These are phyloP conservation scores for Erpornis zantholeuca DNA, from an alignment of 2,113 vertebrate genomes.

Conservation along the genomic window DNA sequence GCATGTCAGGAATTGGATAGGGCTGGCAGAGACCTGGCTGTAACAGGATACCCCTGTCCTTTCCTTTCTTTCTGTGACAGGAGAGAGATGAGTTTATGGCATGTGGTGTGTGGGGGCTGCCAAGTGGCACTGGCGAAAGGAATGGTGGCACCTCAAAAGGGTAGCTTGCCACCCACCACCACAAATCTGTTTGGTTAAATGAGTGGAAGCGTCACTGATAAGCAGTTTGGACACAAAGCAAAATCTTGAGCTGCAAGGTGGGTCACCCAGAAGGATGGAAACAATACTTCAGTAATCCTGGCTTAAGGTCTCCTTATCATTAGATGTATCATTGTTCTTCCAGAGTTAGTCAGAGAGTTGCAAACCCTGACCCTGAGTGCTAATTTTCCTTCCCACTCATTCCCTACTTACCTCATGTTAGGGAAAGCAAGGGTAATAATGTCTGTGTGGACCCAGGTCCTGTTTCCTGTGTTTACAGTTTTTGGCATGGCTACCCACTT, in stretches of 20 bases:
- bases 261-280: not conserved
- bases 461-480: not conserved
- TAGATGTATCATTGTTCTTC: not conserved
- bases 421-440: not conserved
- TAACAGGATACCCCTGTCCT: conserved; percentile 41
- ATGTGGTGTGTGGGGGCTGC: not conserved
- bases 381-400: not conserved
- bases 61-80: not conserved
- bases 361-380: not conserved
- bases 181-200: not conserved
- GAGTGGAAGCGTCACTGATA: not conserved
- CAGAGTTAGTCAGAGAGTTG: not conserved
- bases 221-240: not conserved
- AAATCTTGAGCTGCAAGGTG: not conserved
- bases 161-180: not conserved
- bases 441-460: no score
- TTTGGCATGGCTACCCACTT: not conserved
- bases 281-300: not conserved
- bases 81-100: not conserved
- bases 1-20: conserved; percentile 14
- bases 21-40: conserved; percentile 18
- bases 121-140: not conserved
- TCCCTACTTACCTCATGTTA: not conserved
- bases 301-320: not conserved
- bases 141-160: not conserved